Conservation (phyloP, 2,797 vertebrate genomes). For the Poeciliopsis presidionis region DNA sequence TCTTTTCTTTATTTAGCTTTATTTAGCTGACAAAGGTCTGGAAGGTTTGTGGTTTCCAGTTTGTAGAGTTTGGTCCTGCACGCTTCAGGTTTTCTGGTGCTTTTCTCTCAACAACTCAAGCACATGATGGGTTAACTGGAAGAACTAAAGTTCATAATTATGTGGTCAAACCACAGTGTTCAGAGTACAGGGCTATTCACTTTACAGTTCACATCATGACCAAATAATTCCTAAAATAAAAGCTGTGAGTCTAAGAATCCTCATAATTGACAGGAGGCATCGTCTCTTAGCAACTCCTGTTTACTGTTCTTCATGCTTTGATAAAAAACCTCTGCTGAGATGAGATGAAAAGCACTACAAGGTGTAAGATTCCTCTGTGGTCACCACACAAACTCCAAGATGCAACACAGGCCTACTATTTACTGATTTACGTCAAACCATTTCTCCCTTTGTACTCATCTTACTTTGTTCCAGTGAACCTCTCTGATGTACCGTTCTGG, state of each 20-base stretch:
- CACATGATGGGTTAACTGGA: background rate
- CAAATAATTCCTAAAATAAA: background rate
- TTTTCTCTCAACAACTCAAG: background rate
- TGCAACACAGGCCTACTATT: conserved; percentile 42
- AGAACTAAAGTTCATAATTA: background rate
- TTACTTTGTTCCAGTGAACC: conserved; percentile 68
- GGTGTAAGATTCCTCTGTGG: conserved; percentile 47
- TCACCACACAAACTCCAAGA: conserved; percentile 16
- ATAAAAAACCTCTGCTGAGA: conserved; percentile 30
- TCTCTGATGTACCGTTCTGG: conserved; percentile 55
- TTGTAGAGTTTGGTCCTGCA: background rate
- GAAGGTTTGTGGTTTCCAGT: background rate
- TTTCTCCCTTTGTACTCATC: conserved; percentile 17
- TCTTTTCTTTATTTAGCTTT: background rate
- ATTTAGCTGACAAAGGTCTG: no score
- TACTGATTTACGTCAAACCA: background rate
- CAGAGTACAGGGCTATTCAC: background rate
- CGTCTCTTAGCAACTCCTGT: conserved; percentile 12
- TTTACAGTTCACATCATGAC: background rate
- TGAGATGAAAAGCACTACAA: conserved; percentile 41
- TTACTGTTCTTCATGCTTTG: conserved; percentile 23
- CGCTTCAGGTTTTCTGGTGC: background rate
- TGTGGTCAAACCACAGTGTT: background rate
- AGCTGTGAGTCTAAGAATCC: background rate
- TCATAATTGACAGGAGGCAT: background rate